These are phyloP conservation scores for Styela clava DNA, from an alignment of 23 tunicate species.

Conservation along the genomic window DNA sequence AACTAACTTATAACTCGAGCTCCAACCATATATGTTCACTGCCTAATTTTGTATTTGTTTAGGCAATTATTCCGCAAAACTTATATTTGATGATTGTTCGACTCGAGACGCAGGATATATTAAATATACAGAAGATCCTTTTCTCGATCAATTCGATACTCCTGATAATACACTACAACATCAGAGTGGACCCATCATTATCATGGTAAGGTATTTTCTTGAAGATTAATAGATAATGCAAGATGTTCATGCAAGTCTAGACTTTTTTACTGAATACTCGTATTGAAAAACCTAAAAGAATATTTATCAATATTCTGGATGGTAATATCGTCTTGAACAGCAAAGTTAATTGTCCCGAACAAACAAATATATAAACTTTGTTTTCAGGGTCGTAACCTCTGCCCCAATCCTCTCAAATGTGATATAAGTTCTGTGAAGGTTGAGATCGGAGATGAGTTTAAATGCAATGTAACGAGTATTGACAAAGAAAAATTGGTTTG, in stretches of 20 bases:
- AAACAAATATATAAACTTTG: no score
- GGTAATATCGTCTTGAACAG: no score
- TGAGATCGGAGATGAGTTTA: constrained; percentile 37
- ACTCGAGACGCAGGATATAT: not conserved
- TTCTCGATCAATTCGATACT: not conserved
- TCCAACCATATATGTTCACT: no score
- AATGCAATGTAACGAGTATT: constrained; percentile 57
- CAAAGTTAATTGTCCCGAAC: no score
- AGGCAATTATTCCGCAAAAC: constrained; percentile 24
- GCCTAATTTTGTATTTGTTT: no score
- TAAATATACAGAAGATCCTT: constrained; percentile 26
- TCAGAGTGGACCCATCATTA: constrained; percentile 28
- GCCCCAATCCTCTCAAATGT: constrained; percentile 40
- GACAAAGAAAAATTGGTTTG: constrained; percentile 61
- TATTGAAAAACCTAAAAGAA: no score
- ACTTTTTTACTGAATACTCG: no score
- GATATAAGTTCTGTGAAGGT: constrained; percentile 32
- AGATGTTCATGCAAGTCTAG: no score
- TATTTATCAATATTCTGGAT: no score
- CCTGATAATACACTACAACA: not conserved
- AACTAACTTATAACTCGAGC: no score
- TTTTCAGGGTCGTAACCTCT: constrained; percentile 52
- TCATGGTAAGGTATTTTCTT: not conserved
- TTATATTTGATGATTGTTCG: constrained; percentile 24
- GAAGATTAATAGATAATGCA: not conserved